These are phyloP conservation scores for Oreohelix idahoensis DNA, from an alignment of 1,140 invertebrate species.

Conservation along the genomic window DNA sequence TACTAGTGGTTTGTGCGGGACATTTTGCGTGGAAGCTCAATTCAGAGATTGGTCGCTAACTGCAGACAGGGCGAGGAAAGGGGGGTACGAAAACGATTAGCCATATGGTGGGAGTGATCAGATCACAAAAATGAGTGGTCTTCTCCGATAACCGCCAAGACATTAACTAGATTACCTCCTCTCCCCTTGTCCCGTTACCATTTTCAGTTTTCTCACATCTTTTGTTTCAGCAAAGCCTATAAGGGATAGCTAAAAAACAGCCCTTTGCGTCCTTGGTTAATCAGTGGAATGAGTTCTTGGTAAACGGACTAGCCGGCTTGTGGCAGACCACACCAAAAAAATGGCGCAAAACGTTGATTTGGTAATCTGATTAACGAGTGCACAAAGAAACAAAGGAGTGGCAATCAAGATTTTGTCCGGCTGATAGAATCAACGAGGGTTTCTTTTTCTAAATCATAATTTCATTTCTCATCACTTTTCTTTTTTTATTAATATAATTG, in stretches of 20 bases:
- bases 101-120: slow-evolving; percentile 32
- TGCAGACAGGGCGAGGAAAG: neutral
- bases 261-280: neutral
- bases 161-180: slow-evolving; percentile 33
- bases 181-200: neutral
- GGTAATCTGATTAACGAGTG: neutral
- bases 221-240: neutral
- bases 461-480: neutral
- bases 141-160: slow-evolving; percentile 21
- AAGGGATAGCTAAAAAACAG: neutral
- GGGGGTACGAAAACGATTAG: slow-evolving; percentile 25
- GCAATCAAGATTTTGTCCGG: slow-evolving; percentile 4
- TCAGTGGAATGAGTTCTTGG: slow-evolving; percentile 3
- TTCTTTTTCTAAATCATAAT: neutral
- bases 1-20: neutral
- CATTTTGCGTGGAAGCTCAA: neutral
- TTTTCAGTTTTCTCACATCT: neutral
- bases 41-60: neutral
- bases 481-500: neutral
- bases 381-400: neutral
- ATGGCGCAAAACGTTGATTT: slow-evolving; percentile 1
- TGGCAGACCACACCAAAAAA: neutral
- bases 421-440: neutral
- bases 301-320: neutral
- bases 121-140: slow-evolving; percentile 23